Evolutionary conservation across 2,888 invertebrate genomes (phyloP).

Genomic region (Hirtodrosophila alboralis): DNA sequence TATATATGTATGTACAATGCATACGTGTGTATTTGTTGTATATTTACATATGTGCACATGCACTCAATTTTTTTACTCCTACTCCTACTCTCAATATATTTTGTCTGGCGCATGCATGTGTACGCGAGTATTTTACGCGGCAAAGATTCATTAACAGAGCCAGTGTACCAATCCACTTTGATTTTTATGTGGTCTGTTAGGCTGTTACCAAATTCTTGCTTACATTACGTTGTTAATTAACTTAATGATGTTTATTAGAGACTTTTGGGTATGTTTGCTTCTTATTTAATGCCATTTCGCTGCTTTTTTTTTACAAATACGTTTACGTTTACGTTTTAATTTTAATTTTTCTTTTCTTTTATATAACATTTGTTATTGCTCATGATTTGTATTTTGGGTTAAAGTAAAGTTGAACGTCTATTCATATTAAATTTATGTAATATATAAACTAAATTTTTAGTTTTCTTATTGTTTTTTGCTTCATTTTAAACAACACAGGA

Average conservation of each 20-base stretch:
- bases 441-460: conserved; percentile 40
- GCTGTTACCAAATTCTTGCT: conserved; percentile 3
- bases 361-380: conserved; percentile 26
- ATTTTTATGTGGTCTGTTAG: not conserved
- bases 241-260: conserved; percentile 8
- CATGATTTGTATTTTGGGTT: conserved; percentile 9
- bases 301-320: conserved; percentile 11
- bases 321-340: conserved; percentile 11
- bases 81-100: conserved; percentile 2
- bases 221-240: conserved; percentile 11
- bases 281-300: conserved; percentile 10
- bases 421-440: conserved; percentile 20
- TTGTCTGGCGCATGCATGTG: conserved; percentile 6
- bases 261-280: conserved; percentile 15
- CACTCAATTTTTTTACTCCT: conserved; percentile 1
- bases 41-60: not conserved
- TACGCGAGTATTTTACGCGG: conserved; percentile 31
- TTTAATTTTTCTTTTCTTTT: no score
- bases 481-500: conserved; percentile 75
- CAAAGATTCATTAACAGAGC: conserved; percentile 9
- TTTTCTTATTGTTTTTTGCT: conserved; percentile 34
- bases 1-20: no score
- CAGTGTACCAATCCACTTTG: conserved; percentile 8
- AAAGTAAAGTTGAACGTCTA: conserved; percentile 11
- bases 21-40: not conserved